Evolutionary conservation across 1,140 invertebrate genomes (phyloP).

Genomic region (Meloidogyne floridensis): DNA sequence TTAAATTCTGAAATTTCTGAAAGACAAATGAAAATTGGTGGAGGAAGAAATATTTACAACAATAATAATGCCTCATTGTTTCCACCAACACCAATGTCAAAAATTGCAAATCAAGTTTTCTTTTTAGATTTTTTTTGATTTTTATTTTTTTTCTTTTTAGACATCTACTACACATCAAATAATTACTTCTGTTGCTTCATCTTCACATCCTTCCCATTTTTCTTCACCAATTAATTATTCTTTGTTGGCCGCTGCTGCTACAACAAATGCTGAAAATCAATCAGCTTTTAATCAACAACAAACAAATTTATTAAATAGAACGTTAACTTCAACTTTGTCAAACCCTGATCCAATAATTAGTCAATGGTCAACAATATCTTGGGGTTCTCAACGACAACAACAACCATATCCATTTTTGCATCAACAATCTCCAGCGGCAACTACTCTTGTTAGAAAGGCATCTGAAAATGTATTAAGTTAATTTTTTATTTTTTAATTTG

Average conservation of each 20-base stretch:
- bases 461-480: neutral
- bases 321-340: neutral
- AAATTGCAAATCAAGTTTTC: constrained; percentile 29
- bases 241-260: constrained; percentile 16
- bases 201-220: constrained; percentile 8
- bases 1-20: neutral
- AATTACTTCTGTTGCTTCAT: constrained; percentile 29
- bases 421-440: neutral
- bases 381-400: constrained; percentile 8
- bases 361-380: neutral
- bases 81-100: constrained; percentile 16
- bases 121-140: neutral
- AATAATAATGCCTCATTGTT: neutral
- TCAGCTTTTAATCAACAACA: neutral
- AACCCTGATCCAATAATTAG: neutral
- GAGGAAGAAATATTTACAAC: neutral
- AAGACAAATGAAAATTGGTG: neutral
- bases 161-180: constrained; percentile 10
- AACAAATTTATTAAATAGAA: neutral
- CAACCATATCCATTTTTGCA: constrained; percentile 8
- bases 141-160: neutral
- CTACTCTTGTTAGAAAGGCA: neutral
- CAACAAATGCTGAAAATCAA: constrained; percentile 10
- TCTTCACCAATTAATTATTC: constrained; percentile 22
- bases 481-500: too few species aligned